These are phyloP conservation scores for Aethes cnicana DNA, from an alignment of 2,888 invertebrate species.

Conservation along the genomic window DNA sequence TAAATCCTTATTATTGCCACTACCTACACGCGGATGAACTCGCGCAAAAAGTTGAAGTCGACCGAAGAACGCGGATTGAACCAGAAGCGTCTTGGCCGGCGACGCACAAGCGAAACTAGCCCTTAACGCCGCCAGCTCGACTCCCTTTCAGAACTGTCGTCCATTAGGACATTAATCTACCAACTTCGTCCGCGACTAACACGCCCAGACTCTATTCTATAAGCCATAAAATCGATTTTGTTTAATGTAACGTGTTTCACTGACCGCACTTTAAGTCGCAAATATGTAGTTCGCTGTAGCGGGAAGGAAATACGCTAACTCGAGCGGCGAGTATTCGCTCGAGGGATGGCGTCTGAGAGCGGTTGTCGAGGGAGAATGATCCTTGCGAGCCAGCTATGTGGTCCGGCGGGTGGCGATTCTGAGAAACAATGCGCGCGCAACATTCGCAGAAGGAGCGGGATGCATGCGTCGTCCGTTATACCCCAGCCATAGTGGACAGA, in stretches of 20 bases:
- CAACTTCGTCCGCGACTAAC: conserved; percentile 46
- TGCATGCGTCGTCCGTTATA: conserved; percentile 64
- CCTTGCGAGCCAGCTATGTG: conserved; percentile 63
- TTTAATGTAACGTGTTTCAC: conserved; percentile 40
- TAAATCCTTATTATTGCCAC: conserved; percentile 68
- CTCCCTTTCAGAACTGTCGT: conserved; percentile 51
- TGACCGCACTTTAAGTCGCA: conserved; percentile 53
- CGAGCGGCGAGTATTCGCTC: conserved; percentile 41
- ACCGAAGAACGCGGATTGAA: conserved; percentile 76
- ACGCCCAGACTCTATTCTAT: conserved; percentile 56
- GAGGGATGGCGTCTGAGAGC: conserved; percentile 62
- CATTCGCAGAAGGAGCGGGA: conserved; percentile 76
- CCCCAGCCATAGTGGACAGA: conserved; percentile 58
- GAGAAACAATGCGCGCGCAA: conserved; percentile 73
- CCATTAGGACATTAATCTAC: conserved; percentile 63
- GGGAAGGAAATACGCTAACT: conserved; percentile 61
- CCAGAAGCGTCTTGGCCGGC: conserved; percentile 48
- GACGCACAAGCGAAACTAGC: conserved; percentile 56
- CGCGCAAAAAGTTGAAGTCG: conserved; percentile 74
- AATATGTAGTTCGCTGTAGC: conserved; percentile 50
- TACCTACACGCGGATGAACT: conserved; percentile 69
- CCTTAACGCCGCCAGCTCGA: conserved; percentile 52
- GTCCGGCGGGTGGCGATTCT: conserved; percentile 67
- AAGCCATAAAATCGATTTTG: conserved; percentile 61
- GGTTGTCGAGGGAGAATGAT: conserved; percentile 54